phyloP scores from a whole-genome alignment of 2,888 invertebrate species.

The Eupithecia inturbata region DNA sequence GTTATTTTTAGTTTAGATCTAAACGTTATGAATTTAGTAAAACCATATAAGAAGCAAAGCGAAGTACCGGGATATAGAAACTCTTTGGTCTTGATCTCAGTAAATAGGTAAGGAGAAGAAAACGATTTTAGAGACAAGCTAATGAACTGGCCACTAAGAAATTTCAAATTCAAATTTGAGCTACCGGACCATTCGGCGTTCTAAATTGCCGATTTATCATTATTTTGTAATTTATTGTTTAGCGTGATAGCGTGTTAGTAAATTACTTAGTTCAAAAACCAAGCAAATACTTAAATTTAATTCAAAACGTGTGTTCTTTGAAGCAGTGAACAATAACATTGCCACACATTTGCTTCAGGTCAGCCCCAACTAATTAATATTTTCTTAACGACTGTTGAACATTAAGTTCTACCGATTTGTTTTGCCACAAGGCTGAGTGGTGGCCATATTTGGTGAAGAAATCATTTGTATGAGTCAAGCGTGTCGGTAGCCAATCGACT shows the following conservation, averaged over 20 bases:
- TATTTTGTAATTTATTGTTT: not conserved
- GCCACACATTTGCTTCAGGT: conserved; percentile 10
- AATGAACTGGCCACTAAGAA: not conserved
- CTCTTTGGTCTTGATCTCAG: not conserved
- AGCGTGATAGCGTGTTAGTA: not conserved
- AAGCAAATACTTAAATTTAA: not conserved
- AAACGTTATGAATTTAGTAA: not conserved
- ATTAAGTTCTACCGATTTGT: conserved; percentile 38
- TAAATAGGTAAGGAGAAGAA: not conserved
- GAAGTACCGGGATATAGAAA: not conserved
- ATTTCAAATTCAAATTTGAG: not conserved
- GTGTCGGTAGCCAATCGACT: conserved; percentile 28
- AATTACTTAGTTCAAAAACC: not conserved
- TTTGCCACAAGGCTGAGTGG: conserved; percentile 52
- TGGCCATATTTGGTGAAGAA: conserved; percentile 48
- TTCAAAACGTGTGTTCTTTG: not conserved
- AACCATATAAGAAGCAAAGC: not conserved
- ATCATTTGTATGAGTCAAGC: conserved; percentile 49
- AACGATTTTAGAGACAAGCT: no score
- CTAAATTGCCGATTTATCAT: not conserved
- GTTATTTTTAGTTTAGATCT: not conserved
- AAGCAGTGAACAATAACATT: not conserved
- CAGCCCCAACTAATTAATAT: conserved; percentile 47
- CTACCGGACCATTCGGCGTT: not conserved
- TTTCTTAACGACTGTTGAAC: conserved; percentile 38